Evolutionary conservation across 2,797 vertebrate species (phyloP), one percentile per base, ranked within the genome.

Genomic region (Macroramphosus scolopax): DNA sequence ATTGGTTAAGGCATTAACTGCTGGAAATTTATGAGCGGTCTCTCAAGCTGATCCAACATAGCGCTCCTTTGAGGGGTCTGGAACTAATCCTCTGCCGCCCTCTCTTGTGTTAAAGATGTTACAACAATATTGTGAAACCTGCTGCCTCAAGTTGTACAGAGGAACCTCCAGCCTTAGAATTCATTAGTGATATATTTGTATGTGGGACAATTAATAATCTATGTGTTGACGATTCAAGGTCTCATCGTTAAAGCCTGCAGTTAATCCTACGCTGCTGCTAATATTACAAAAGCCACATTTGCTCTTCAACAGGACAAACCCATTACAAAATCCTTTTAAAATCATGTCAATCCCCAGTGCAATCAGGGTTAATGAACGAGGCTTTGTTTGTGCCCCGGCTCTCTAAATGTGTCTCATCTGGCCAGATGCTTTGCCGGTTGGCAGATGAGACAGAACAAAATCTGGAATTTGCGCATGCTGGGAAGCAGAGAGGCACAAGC

Each of bases 41-140:
- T n/a, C n/a, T n/a, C n/a, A n/a, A n/a, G n/a, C n/a, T n/a, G n/a
- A n/a, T n/a, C n/a, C n/a, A n/a, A n/a, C n/a, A n/a, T n/a, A n/a
- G n/a, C n/a, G n/a, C n/a, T n/a, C n/a, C n/a, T n/a, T n/a, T n/a
- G n/a, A n/a, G n/a, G n/a, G n/a, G n/a, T n/a, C n/a, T 14, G n/a
- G 10, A 34, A 3, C 24, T n/a, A 1, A 52, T 35, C 64, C 77
- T 77, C 63, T 82, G 68, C 76, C 78, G 81, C 83, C 83, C 69
- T 65, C 84, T 72, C 3, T 8, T 49, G 84, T 42, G 6, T 38
- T n/a, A 63, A 63, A 69, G 1, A 14, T 17, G 12, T 34, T 35
- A 57, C 48, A 22, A 35, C 42, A 56, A 44, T 8, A 5, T 8
- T 4, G 6, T n/a, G n/a, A n/a, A n/a, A n/a, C n/a, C n/a, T n/a